Base-by-base conservation (phyloP, 2,113 vertebrate species). In the Procapra przewalskii region DNA sequence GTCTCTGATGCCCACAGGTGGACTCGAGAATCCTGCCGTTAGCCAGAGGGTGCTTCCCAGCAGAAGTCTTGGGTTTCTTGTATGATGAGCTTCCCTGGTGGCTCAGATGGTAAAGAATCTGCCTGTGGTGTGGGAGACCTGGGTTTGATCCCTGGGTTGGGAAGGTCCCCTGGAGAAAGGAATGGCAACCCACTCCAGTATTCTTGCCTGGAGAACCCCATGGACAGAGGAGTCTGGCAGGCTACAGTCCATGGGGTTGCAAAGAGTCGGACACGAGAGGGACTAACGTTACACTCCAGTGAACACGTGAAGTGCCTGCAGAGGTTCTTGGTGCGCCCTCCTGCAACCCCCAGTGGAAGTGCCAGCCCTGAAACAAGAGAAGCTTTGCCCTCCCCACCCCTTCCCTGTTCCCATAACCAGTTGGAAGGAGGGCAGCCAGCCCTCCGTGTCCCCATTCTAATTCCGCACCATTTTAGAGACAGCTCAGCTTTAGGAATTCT, bases 271-370 rank as follows among this genome's bases (percentile, higher is more conserved):
- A 77, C 36, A 2, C 6, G 6, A 27, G 23, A 43, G 36, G 6
- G 71, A 43, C 36, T 13, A 7, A 43, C 1, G 13, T 40, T 25
- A 6, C 17, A 5, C 45, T 45, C 21, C 25, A 67, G 54, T 11
- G 10, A 55, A 40, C 29, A 52, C 7, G 36, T n/a, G 19, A 11
- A 48, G 43, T 33, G 15, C 29, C 33, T 83, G 5, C 2, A 3
- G 57, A 81, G 29, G 5, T 87, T 55, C 50, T 40, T 21, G 4
- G 19, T 12, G 23, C 16, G 5, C 33, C 25, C 48, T 5, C 6
- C 43, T 21, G 3, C 45, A 3, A 5, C 13, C 6, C 3, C 6
- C n/a, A 1, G 9, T 0, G 2, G 15, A n/a, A 48, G 29, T 3
- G 16, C 2, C 17, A 3, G 52, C 13, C 2, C 1, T 31, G 64